Evolutionary conservation across 2,888 invertebrate genomes (phyloP).

Genomic region (Cecidostiba fungosa): DNA sequence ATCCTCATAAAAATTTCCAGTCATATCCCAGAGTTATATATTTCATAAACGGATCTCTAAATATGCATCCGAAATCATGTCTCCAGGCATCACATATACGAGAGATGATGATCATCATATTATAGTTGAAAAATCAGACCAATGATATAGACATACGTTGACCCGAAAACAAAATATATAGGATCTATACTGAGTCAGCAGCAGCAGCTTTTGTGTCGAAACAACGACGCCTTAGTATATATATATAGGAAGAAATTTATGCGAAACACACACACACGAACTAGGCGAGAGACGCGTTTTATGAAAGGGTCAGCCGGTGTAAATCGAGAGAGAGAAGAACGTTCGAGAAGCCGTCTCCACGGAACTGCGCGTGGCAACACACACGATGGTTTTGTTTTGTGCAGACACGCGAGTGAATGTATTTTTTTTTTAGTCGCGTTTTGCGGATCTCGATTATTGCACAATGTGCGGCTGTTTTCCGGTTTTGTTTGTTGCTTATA

Average conservation of each 20-base stretch:
- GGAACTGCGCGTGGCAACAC: constrained; percentile 33
- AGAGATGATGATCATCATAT: too few species aligned
- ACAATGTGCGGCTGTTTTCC: background rate
- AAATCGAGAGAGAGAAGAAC: constrained; percentile 33
- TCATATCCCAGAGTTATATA: background rate
- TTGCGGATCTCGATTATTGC: background rate
- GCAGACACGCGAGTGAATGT: background rate
- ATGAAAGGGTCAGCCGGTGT: constrained; percentile 10
- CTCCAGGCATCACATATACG: background rate
- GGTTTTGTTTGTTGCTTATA: background rate
- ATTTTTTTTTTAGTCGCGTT: background rate
- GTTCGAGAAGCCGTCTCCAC: constrained; percentile 51
- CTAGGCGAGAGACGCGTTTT: background rate
- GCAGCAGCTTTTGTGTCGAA: constrained; percentile 51
- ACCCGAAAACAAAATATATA: constrained; percentile 1
- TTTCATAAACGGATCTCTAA: background rate
- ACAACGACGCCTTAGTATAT: constrained; percentile 14
- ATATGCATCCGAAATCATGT: background rate
- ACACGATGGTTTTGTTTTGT: constrained; percentile 1
- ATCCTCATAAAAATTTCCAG: background rate
- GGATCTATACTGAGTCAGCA: constrained; percentile 29
- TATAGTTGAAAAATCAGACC: background rate
- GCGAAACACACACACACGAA: constrained; percentile 23
- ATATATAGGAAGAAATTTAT: constrained; percentile 32
- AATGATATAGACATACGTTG: background rate